A percentile compares a stretch with the other conserved stretches of the same genome.
Evolutionary conservation across 2,797 vertebrate genomes (phyloP).

Genomic region (Ficedula albicollis): DNA sequence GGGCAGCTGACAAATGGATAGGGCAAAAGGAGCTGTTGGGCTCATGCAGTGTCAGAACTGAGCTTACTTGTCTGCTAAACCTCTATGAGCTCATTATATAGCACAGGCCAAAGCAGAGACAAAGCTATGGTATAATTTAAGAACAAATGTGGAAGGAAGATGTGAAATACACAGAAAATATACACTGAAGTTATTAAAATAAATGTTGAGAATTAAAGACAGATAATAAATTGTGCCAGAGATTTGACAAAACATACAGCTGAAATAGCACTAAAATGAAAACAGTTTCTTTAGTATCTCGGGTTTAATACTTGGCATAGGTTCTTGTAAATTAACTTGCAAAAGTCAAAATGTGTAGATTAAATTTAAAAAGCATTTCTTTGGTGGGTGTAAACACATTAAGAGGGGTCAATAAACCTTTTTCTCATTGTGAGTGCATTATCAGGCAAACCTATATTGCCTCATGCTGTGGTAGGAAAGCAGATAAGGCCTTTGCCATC

Average conservation of each 20-base stretch:
- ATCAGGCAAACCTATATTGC: constrained; percentile 36
- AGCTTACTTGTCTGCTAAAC: not conserved
- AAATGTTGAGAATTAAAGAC: not conserved
- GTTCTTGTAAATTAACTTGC: not conserved
- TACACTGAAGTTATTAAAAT: not conserved
- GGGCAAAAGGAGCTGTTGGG: not conserved
- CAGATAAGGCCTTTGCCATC: constrained; percentile 68
- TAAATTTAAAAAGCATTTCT: constrained; percentile 22
- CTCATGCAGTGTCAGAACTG: not conserved
- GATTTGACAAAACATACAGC: not conserved
- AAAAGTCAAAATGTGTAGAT: not conserved
- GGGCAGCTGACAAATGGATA: not conserved
- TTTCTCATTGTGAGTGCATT: constrained; percentile 23
- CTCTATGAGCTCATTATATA: not conserved
- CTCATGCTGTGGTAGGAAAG: constrained; percentile 53
- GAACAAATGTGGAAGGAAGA: not conserved
- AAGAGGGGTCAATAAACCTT: not conserved
- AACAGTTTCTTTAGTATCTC: not conserved
- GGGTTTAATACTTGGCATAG: not conserved
- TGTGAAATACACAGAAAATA: not conserved
- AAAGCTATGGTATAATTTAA: not conserved
- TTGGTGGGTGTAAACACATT: not conserved
- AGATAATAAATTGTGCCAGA: not conserved
- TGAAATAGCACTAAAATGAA: not conserved
- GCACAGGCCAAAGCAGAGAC: not conserved